Evolutionary conservation across 2,797 vertebrate genomes (phyloP).

Genomic region (Eospalax fontanierii): DNA sequence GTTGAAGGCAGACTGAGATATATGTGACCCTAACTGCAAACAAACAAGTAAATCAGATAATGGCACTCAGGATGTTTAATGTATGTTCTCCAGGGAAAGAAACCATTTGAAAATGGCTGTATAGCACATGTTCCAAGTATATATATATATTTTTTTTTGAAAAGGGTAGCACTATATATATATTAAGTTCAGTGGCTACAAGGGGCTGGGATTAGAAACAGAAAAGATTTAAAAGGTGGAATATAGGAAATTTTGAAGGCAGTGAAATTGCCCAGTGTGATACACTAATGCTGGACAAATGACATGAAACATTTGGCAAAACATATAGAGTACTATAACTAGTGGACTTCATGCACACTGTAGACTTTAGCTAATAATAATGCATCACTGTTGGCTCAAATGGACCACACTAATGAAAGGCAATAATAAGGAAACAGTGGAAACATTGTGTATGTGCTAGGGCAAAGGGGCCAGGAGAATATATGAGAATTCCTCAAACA

Average conservation of each 20-base stretch:
- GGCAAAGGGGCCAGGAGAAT: background rate
- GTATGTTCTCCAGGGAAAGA: background rate
- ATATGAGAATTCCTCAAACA: background rate
- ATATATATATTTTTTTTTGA: background rate
- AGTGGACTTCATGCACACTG: background rate
- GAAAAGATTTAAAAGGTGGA: background rate
- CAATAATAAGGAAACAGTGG: conserved; percentile 3
- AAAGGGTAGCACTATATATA: background rate
- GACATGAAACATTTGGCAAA: background rate
- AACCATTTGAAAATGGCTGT: background rate
- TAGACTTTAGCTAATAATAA: background rate
- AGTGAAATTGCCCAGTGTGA: background rate
- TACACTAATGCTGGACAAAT: background rate
- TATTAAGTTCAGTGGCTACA: background rate
- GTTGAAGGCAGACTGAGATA: background rate
- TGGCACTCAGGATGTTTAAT: background rate
- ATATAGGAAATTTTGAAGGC: background rate
- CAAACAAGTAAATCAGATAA: background rate
- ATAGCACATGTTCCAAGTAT: background rate
- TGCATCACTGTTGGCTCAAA: conserved; percentile 36
- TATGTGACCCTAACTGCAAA: background rate
- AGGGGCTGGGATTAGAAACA: background rate
- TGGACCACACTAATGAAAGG: background rate
- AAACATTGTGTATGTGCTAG: conserved; percentile 18
- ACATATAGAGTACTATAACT: background rate